phyloP scores from a whole-genome alignment of 92 coral and sea anemone genomes.

The Palythoa heliodiscus region DNA sequence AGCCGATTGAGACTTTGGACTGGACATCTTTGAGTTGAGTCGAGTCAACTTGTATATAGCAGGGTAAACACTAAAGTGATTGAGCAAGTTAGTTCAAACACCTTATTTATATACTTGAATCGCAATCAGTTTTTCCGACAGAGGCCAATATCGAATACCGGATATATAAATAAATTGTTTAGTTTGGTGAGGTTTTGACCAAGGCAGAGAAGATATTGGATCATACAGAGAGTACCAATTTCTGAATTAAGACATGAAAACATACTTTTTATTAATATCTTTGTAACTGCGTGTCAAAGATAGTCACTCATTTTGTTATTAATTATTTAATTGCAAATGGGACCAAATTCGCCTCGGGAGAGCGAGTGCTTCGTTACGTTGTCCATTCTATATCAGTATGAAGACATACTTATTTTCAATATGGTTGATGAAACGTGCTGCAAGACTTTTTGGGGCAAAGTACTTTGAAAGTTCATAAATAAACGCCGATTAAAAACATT shows the following conservation, averaged over 20 bases:
- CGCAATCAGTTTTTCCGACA: slow-evolving; percentile 33
- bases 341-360: neutral
- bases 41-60: neutral
- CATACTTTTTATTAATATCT: neutral
- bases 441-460: neutral
- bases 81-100: slow-evolving; percentile 29
- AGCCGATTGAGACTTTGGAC: slow-evolving; percentile 16
- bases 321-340: neutral
- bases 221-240: neutral
- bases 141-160: slow-evolving; percentile 32
- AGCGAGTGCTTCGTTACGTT: neutral
- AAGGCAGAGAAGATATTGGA: slow-evolving; percentile 31
- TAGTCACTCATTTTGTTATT: neutral
- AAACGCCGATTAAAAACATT: slow-evolving; percentile 2
- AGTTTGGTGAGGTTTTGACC: slow-evolving; percentile 38
- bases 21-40: slow-evolving; percentile 9
- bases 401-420: neutral
- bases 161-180: slow-evolving; percentile 39
- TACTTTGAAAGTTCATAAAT: slow-evolving; percentile 15
- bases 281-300: neutral
- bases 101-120: slow-evolving; percentile 42
- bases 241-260: slow-evolving; percentile 31
- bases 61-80: slow-evolving; percentile 34
- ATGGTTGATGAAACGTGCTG: slow-evolving; percentile 11
- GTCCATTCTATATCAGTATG: neutral